Evolutionary conservation across 2,797 vertebrate species (phyloP).

Genomic region (Serranus cabrilla): DNA sequence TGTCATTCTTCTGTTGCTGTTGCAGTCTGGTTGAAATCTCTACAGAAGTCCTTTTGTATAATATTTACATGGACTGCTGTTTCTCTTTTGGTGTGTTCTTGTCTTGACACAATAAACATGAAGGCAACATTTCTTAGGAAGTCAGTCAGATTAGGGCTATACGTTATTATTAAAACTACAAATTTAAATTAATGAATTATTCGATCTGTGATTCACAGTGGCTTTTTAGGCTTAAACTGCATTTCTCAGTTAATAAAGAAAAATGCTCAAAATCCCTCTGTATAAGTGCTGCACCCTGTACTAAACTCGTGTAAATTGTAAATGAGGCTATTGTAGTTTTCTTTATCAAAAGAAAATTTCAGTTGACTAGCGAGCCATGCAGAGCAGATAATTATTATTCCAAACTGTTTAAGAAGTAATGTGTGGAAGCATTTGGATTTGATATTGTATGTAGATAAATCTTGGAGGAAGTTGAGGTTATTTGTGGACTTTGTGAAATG

Average conservation of each 20-base stretch:
- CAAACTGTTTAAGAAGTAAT: background rate
- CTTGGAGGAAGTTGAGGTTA: background rate
- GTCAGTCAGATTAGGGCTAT: background rate
- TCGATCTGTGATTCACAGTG: background rate
- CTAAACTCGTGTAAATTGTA: background rate
- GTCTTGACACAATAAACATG: background rate
- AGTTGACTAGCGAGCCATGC: background rate
- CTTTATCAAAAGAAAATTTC: background rate
- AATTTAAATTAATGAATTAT: too few relatives aligned
- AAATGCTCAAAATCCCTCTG: background rate
- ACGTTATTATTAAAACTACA: background rate
- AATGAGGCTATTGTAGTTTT: background rate
- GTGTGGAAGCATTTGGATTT: background rate
- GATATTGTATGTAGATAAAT: background rate
- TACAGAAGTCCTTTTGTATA: conserved; percentile 28
- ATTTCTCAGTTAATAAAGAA: background rate
- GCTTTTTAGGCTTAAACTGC: background rate
- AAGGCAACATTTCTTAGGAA: background rate
- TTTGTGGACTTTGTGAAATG: background rate
- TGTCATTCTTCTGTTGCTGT: conserved; percentile 44
- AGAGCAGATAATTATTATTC: background rate
- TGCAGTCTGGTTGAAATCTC: conserved; percentile 48
- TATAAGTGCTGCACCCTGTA: background rate
- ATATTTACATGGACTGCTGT: conserved; percentile 55
- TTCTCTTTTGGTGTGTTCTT: conserved; percentile 17